A percentile compares a stretch with the other conserved stretches of the same genome.
Conservation (phyloP, 2,113 vertebrate genomes). For the Prochilodus magdalenae region DNA sequence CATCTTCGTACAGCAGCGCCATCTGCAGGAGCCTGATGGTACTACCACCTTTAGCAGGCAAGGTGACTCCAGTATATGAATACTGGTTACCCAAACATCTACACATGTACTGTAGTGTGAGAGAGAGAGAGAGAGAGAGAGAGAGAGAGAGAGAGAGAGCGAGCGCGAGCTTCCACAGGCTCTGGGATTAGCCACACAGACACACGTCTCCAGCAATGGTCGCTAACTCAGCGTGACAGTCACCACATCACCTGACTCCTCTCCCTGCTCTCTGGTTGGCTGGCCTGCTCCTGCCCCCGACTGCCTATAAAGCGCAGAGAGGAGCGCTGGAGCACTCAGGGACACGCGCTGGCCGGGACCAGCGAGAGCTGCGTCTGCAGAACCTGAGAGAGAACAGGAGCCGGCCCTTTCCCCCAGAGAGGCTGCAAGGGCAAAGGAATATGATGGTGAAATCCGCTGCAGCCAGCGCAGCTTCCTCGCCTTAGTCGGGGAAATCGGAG, state of each 20-base stretch:
- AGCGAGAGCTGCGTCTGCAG: not conserved
- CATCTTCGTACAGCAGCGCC: no score
- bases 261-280: conserved; percentile 15
- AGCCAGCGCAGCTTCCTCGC: not conserved
- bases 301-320: conserved; percentile 30
- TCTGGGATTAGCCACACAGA: conserved; percentile 45
- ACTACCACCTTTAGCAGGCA: no score
- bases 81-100: no score
- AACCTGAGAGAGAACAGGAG: not conserved
- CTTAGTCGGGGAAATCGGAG: conserved; percentile 3
- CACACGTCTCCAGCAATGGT: not conserved
- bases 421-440: conserved; percentile 20
- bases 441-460: conserved; percentile 18
- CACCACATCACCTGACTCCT: conserved; percentile 33
- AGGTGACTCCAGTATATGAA: no score
- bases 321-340: not conserved
- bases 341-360: not conserved
- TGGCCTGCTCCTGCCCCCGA: not conserved
- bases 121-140: no score
- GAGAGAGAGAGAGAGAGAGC: no score
- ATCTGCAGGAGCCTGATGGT: no score
- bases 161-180: not conserved
- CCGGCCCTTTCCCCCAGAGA: conserved; percentile 2
- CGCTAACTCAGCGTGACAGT: conserved; percentile 28
- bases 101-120: no score